Conservation (phyloP, 2,113 vertebrate species). For the Phyllostomus discolor region DNA sequence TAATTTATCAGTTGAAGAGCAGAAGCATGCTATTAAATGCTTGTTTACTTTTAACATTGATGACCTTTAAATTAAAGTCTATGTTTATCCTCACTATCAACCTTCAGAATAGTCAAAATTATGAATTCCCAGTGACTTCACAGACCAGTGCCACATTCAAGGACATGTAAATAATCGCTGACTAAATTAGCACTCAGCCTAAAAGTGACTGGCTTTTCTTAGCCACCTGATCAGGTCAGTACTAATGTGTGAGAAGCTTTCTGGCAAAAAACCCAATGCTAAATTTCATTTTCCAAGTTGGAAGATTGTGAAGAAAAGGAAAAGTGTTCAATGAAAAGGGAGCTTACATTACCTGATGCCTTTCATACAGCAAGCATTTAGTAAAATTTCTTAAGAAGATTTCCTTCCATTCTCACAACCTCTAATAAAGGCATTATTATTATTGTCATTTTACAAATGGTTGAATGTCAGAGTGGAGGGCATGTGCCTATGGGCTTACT, state of each 20-base stretch:
- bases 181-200: neutral
- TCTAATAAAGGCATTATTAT: neutral
- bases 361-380: neutral
- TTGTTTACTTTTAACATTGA: neutral
- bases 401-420: neutral
- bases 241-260: neutral
- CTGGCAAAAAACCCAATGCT: neutral
- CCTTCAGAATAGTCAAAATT: neutral
- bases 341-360: neutral
- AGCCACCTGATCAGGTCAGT: neutral
- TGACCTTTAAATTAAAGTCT: neutral
- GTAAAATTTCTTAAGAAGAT: neutral
- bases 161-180: neutral
- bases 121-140: neutral
- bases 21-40: neutral
- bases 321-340: fast-evolving
- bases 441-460: neutral
- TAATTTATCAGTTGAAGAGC: constrained; percentile 1
- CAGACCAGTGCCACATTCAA: neutral
- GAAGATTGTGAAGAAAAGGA: neutral
- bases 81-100: neutral
- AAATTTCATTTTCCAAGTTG: neutral
- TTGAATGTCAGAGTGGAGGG: neutral
- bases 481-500: neutral
- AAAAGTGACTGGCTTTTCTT: neutral